Conservation (phyloP, 2,797 vertebrate species). For the Novumbra hubbsi region DNA sequence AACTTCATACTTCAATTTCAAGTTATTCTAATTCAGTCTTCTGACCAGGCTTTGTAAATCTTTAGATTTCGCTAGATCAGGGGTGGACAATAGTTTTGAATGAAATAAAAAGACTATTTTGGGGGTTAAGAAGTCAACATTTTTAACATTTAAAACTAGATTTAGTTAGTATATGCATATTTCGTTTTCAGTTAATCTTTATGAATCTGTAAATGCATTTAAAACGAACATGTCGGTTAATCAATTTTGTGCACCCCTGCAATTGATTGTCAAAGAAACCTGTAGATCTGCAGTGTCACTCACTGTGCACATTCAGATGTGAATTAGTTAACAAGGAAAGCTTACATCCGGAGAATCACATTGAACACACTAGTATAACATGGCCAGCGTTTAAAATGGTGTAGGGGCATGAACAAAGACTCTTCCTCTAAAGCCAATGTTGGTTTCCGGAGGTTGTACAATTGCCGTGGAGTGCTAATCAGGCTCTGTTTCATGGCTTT, state of each 20-base stretch:
- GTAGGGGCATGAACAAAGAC: constrained; percentile 37
- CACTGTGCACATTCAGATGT: background rate
- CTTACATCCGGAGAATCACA: constrained; percentile 53
- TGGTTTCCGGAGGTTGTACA: constrained; percentile 42
- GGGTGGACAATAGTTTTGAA: no score
- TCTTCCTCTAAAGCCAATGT: constrained; percentile 24
- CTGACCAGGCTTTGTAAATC: background rate
- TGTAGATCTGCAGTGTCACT: background rate
- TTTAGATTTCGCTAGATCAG: background rate
- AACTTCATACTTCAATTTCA: background rate
- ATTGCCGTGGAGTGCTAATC: constrained; percentile 45
- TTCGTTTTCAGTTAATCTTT: no score
- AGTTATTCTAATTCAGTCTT: background rate
- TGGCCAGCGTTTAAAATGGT: constrained; percentile 2
- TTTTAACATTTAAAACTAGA: no score
- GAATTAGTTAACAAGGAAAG: constrained; percentile 24
- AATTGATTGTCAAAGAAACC: no score
- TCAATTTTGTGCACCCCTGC: no score
- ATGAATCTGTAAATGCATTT: no score
- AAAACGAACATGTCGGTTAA: no score
- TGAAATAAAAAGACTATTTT: no score
- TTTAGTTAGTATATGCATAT: no score
- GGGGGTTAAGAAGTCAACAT: no score
- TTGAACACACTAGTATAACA: background rate
- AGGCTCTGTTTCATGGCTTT: constrained; percentile 45